Percentiles rank a stretch among this genome's conserved stretches.
Evolutionary conservation across 2,888 invertebrate species (phyloP).

Genomic region (Pyralis farinalis): DNA sequence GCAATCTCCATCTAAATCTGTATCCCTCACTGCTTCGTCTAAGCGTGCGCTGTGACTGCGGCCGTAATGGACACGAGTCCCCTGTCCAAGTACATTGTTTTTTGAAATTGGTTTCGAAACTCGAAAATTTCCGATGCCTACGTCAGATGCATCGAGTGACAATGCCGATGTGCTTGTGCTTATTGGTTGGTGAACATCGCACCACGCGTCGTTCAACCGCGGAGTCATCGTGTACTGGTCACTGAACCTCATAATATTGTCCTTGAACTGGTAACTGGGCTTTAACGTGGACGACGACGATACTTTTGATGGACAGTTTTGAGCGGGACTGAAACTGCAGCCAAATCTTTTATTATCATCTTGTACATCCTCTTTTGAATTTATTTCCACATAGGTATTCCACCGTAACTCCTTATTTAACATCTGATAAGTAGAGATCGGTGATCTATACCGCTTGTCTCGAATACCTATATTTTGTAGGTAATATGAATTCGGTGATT

Average conservation of each 20-base stretch:
- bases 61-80: slow-evolving; percentile 3
- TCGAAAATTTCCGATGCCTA: slow-evolving; percentile 11
- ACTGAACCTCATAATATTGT: slow-evolving; percentile 47
- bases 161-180: slow-evolving; percentile 22
- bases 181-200: slow-evolving; percentile 24
- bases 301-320: slow-evolving; percentile 25
- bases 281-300: slow-evolving; percentile 11
- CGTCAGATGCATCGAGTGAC: slow-evolving; percentile 17
- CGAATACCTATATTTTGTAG: slow-evolving; percentile 8
- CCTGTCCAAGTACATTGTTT: slow-evolving; percentile 2
- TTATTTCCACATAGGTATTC: slow-evolving; percentile 30
- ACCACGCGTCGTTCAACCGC: slow-evolving; percentile 37
- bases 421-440: slow-evolving; percentile 29
- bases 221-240: slow-evolving; percentile 54
- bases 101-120: slow-evolving; percentile 25
- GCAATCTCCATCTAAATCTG: slow-evolving; percentile 15
- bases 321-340: slow-evolving; percentile 35
- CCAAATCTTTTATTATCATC: slow-evolving; percentile 8
- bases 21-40: slow-evolving; percentile 27
- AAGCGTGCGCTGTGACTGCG: slow-evolving; percentile 5
- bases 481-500: no score
- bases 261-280: slow-evolving; percentile 22
- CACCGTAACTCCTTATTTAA: slow-evolving; percentile 30
- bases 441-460: slow-evolving; percentile 4
- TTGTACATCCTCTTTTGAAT: slow-evolving; percentile 22